Evolutionary conservation across 2,797 vertebrate genomes (phyloP), one percentile per base, ranked within the genome.

Genomic region (Odontamblyopus rebecca): DNA sequence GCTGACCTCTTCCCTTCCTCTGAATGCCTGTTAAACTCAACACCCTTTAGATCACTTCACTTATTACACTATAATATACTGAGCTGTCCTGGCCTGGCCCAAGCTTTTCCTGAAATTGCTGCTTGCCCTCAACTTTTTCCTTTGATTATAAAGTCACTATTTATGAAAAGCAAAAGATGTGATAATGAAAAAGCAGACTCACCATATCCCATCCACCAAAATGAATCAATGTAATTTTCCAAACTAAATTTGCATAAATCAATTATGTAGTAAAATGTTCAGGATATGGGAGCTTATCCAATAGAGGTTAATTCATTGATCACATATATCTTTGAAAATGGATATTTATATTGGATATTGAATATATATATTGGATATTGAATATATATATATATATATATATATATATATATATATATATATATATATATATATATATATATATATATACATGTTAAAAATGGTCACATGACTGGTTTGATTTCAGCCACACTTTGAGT

Each of bases 1-100:
- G 16, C 69, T 93, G 90, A 93, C 92, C 86, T 91, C 23, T 74
- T 82, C 56, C 13, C 72, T 73, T 86, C 48, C 74, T 70, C 80
- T 68, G 72, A 62, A 63, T 38, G 63, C 80, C 79, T 77, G 83
- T 92, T 90, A 87, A 88, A 88, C 75, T 78, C 78, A 87, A 76
- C 77, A 67, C 35, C 62, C 67, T 59, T 73, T 67, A 27, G 53
- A 67, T 51, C 66, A 44, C 61, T 54, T 80, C 65, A 77, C 71
- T 82, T 69, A 76, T 72, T 70, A 74, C 13, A 50, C 70, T 67
- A 48, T 70, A 70, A 75, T 29, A 75, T 38, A 61, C 70, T 54
- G 32, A 18, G 11, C 23, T 3, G 53, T 65, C 32, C 50, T 6
- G 18, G 16, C 41, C 62, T 48, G 62, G 62, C 62, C 38, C 7